Evolutionary conservation across 2,797 vertebrate genomes (phyloP).

Genomic region (Sebastes reedi): DNA sequence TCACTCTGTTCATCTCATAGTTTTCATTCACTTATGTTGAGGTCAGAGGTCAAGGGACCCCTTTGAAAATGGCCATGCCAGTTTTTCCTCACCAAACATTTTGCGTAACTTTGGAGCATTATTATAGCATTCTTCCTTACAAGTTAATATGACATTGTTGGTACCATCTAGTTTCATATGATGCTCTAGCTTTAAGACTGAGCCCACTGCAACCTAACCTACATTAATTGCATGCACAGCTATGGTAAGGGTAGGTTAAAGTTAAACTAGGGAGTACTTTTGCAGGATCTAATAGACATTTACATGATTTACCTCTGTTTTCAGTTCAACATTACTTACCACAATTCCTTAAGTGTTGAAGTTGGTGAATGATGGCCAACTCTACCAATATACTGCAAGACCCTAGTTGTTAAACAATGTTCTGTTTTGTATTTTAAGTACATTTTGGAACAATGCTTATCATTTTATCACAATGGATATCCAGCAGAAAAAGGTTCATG

Average conservation of each 20-base stretch:
- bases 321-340: neutral
- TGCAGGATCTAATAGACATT: neutral
- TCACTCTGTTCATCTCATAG: too few species aligned
- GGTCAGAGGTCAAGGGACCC: too few species aligned
- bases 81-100: too few species aligned
- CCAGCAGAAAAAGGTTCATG: constrained; percentile 14
- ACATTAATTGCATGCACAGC: neutral
- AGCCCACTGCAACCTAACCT: too few species aligned
- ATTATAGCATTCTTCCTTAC: too few species aligned
- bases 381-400: neutral
- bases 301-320: neutral
- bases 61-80: too few species aligned
- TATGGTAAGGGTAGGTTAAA: accelerated
- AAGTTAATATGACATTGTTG: too few species aligned
- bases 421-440: neutral
- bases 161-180: too few species aligned
- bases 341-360: neutral
- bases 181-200: too few species aligned
- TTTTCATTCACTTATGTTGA: too few species aligned
- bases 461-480: neutral
- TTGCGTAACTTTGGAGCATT: too few species aligned
- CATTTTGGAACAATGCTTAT: neutral
- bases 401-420: neutral
- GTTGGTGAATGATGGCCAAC: neutral
- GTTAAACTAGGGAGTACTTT: neutral